Evolutionary conservation across 2,888 invertebrate species (phyloP).

Genomic region (Morpho helenor): DNA sequence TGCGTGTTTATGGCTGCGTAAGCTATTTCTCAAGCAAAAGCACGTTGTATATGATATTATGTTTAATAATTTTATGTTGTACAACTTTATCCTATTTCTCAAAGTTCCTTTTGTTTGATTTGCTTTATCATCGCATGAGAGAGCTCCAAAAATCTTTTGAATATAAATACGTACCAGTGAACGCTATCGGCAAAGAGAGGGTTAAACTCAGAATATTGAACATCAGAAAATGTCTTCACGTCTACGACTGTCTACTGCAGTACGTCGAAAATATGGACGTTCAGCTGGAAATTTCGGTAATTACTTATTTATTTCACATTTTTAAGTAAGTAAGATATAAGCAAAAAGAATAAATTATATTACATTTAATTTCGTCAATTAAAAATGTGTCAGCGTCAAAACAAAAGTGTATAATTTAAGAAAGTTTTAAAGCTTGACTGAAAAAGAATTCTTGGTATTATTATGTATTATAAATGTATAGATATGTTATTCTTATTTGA

Average conservation of each 20-base stretch:
- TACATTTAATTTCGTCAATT: no score
- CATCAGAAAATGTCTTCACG: constrained; percentile 6
- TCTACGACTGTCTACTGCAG: constrained; percentile 5
- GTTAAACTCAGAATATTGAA: constrained; percentile 8
- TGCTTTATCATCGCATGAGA: constrained; percentile 11
- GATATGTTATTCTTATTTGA: no score
- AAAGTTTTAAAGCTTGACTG: no score
- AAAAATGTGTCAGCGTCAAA: no score
- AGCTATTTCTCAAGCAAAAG: no score
- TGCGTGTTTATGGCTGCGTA: neutral
- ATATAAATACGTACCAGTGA: constrained; percentile 2
- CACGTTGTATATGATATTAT: neutral
- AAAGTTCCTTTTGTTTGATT: constrained; percentile 8
- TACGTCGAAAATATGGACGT: constrained; percentile 7
- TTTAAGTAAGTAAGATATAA: no score
- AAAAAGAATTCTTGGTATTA: no score
- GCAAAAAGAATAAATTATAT: no score
- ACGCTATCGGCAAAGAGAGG: constrained; percentile 6
- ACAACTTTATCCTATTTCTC: neutral
- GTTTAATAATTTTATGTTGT: neutral
- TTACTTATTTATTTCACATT: neutral
- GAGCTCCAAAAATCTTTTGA: constrained; percentile 3
- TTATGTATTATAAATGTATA: no score
- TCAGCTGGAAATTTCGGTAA: constrained; percentile 14
- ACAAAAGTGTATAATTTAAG: no score